These are phyloP conservation scores for Crioceris asparagi DNA, from an alignment of 2,888 invertebrate genomes.

Conservation along the genomic window DNA sequence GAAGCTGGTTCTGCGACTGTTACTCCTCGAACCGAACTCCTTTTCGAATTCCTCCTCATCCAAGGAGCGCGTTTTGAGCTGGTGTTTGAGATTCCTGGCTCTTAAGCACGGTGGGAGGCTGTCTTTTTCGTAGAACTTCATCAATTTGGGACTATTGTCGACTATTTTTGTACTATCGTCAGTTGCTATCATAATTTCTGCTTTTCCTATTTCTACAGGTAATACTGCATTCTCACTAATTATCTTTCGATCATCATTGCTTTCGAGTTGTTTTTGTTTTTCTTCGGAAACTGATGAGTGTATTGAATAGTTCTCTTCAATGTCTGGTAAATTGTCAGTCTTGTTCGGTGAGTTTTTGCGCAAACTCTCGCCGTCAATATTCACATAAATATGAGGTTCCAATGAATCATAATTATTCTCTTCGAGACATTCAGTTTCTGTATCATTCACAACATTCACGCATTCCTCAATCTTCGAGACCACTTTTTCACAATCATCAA, in stretches of 20 bases:
- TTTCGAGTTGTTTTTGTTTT: no score
- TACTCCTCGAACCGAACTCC: slow-evolving; percentile 44
- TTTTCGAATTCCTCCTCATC: slow-evolving; percentile 65
- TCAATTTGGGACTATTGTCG: slow-evolving; percentile 27
- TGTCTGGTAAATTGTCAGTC: slow-evolving; percentile 14
- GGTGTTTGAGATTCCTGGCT: slow-evolving; percentile 51
- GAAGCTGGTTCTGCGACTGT: slow-evolving; percentile 44
- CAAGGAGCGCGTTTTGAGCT: slow-evolving; percentile 54
- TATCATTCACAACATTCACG: slow-evolving; percentile 12
- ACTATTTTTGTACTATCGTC: slow-evolving; percentile 6
- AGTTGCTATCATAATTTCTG: slow-evolving; percentile 3
- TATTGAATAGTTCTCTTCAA: slow-evolving; percentile 21
- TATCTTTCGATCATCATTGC: no score
- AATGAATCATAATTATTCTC: slow-evolving; percentile 30
- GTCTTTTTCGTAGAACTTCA: slow-evolving; percentile 30
- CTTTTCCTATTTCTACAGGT: slow-evolving; percentile 11
- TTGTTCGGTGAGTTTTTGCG: slow-evolving; percentile 14
- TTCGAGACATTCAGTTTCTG: slow-evolving; percentile 12
- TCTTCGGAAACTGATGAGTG: no score
- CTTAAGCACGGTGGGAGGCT: slow-evolving; percentile 49
- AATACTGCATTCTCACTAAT: slow-evolving; percentile 16
- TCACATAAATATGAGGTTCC: slow-evolving; percentile 33
- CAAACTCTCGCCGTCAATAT: slow-evolving; percentile 24
- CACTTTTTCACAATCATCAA: slow-evolving; percentile 5
- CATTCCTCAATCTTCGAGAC: slow-evolving; percentile 10